These are phyloP conservation scores for Polyploca ridens DNA, from an alignment of 2,888 invertebrate genomes.

Conservation along the genomic window DNA sequence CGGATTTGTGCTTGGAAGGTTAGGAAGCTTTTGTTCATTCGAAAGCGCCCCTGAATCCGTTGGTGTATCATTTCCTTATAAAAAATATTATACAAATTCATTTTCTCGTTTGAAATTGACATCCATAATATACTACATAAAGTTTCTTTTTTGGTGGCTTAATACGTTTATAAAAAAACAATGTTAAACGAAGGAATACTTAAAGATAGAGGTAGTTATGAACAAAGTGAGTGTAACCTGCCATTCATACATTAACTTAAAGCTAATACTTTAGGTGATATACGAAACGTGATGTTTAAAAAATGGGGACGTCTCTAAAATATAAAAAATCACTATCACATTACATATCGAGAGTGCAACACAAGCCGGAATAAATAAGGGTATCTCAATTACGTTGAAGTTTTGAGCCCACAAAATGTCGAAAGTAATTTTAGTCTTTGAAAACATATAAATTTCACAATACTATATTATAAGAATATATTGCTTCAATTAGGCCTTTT, in stretches of 20 bases:
- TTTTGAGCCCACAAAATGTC: too few species aligned
- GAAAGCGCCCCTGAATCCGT: background rate
- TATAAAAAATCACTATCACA: background rate
- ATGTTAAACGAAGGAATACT: conserved; percentile 44
- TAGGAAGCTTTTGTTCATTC: background rate
- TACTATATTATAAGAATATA: too few species aligned
- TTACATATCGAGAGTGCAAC: background rate
- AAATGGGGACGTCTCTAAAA: background rate
- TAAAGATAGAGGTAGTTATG: conserved; percentile 55
- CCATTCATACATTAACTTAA: conserved; percentile 31
- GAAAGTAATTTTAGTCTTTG: too few species aligned
- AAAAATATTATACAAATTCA: conserved; percentile 1
- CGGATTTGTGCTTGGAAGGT: background rate
- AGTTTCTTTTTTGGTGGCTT: conserved; percentile 5
- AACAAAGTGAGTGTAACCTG: conserved; percentile 46
- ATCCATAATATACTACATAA: background rate
- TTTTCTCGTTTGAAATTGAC: background rate
- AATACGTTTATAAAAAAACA: conserved; percentile 16
- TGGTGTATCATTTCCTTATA: background rate
- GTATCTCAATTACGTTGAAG: too few species aligned
- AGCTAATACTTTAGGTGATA: conserved; percentile 23
- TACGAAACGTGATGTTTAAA: background rate
- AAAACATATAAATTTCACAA: too few species aligned
- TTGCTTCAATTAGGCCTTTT: too few species aligned
- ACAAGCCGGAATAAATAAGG: background rate